A percentile compares a stretch with the other conserved stretches of the same genome.
These are phyloP conservation scores for Pegoplata infirma DNA, from an alignment of 2,888 invertebrate genomes.

Conservation along the genomic window DNA sequence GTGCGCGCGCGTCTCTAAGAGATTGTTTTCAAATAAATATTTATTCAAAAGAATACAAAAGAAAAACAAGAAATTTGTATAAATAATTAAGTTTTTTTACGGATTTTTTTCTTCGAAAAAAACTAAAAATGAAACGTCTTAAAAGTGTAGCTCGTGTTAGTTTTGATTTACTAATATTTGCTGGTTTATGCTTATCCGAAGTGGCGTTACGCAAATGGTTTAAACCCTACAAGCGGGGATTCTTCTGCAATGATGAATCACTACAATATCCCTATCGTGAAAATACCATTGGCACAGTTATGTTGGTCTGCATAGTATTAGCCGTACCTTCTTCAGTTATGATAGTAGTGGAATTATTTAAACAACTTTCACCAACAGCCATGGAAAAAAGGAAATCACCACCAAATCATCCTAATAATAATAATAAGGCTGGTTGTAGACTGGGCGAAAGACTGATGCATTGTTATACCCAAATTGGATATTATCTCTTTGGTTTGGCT, in stretches of 20 bases:
- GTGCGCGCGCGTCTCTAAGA: background rate
- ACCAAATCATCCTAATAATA: background rate
- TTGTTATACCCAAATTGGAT: constrained; percentile 70
- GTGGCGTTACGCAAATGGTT: constrained; percentile 68
- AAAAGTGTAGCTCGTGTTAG: constrained; percentile 68
- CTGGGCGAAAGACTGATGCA: constrained; percentile 67
- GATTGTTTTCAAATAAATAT: background rate
- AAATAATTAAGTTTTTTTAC: background rate
- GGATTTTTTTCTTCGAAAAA: background rate
- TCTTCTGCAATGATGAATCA: constrained; percentile 74
- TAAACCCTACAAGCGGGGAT: constrained; percentile 70
- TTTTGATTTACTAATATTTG: constrained; percentile 72
- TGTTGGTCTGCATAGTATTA: constrained; percentile 65
- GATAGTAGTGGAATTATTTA: constrained; percentile 71
- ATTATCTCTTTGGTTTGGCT: constrained; percentile 71
- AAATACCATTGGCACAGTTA: constrained; percentile 64
- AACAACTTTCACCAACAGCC: constrained; percentile 63
- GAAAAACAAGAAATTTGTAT: constrained; percentile 11
- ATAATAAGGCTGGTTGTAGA: constrained; percentile 49
- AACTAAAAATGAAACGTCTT: constrained; percentile 53
- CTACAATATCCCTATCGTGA: constrained; percentile 69
- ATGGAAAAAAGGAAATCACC: constrained; percentile 48
- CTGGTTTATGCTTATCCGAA: constrained; percentile 67
- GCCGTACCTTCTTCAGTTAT: constrained; percentile 69
- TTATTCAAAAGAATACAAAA: constrained; percentile 2